Evolutionary conservation across 2,797 vertebrate species (phyloP).

Genomic region (Limosa lapponica): DNA sequence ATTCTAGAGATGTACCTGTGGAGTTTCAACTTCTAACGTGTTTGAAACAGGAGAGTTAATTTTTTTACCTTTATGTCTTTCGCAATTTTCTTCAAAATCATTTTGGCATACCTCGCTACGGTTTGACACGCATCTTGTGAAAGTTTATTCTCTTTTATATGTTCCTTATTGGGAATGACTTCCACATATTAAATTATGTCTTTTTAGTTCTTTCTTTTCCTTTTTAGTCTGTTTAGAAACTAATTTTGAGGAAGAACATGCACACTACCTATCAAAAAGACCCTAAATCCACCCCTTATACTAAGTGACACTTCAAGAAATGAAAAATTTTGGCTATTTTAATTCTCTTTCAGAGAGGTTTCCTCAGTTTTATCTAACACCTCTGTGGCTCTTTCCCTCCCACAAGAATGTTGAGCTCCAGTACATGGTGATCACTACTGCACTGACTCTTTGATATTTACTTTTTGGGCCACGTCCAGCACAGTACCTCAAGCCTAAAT

Average conservation of each 20-base stretch:
- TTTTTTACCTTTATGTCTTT: not conserved
- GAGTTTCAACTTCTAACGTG: not conserved
- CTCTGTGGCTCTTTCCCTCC: not conserved
- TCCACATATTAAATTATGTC: not conserved
- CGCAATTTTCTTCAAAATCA: not conserved
- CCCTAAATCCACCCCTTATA: not conserved
- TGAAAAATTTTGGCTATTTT: not conserved
- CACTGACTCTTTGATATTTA: not conserved
- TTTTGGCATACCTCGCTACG: not conserved
- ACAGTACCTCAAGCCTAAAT: not conserved
- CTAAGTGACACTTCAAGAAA: not conserved
- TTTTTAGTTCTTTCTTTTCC: not conserved
- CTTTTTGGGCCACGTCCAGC: not conserved
- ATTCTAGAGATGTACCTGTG: not conserved
- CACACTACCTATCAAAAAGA: not conserved
- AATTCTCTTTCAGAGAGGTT: not conserved
- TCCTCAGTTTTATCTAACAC: not conserved
- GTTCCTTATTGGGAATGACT: not conserved
- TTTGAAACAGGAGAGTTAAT: not conserved
- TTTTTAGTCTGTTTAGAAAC: not conserved
- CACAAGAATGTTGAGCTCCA: not conserved
- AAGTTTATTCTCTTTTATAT: not conserved
- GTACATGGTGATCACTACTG: accelerated
- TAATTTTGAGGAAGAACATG: not conserved
- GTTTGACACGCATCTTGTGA: not conserved